A percentile compares a stretch with the other conserved stretches of the same genome.
These are phyloP conservation scores for Lysandra bellargus DNA, from an alignment of 2,888 invertebrate genomes.

Conservation along the genomic window DNA sequence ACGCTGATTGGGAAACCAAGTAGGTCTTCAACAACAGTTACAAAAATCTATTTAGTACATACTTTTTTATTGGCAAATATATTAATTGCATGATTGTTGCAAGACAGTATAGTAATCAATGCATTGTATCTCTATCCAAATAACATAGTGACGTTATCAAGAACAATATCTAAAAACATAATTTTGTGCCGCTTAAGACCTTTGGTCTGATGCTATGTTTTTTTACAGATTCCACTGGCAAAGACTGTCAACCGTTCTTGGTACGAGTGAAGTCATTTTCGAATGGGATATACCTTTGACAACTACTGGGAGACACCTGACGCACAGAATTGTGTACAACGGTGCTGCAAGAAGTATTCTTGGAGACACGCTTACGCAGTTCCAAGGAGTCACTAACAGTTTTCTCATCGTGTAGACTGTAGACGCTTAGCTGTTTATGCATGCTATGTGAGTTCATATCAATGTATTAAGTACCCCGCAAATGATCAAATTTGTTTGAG, in stretches of 20 bases:
- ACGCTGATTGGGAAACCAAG: constrained; percentile 90
- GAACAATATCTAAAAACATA: no score
- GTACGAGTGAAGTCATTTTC: constrained; percentile 87
- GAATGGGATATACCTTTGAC: constrained; percentile 86
- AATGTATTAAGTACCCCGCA: not conserved
- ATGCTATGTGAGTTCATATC: constrained; percentile 4
- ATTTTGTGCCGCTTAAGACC: no score
- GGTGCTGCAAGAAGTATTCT: constrained; percentile 86
- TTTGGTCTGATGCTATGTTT: not conserved
- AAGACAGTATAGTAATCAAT: no score
- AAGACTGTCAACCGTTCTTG: constrained; percentile 83
- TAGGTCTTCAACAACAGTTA: constrained; percentile 56
- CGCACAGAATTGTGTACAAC: constrained; percentile 89
- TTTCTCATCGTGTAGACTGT: constrained; percentile 58
- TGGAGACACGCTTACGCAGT: constrained; percentile 80
- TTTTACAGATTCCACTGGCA: constrained; percentile 88
- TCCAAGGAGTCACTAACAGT: constrained; percentile 79
- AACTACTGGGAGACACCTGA: constrained; percentile 74
- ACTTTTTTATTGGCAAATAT: no score
- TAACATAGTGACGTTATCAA: no score
- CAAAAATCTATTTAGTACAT: not conserved
- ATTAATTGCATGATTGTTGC: no score
- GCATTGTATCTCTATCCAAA: no score
- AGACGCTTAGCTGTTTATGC: not conserved
- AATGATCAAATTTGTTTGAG: no score